Evolutionary conservation across 2,113 vertebrate species (phyloP), one percentile per base, ranked within the genome.

Genomic region (Phylloscopus whistleri): DNA sequence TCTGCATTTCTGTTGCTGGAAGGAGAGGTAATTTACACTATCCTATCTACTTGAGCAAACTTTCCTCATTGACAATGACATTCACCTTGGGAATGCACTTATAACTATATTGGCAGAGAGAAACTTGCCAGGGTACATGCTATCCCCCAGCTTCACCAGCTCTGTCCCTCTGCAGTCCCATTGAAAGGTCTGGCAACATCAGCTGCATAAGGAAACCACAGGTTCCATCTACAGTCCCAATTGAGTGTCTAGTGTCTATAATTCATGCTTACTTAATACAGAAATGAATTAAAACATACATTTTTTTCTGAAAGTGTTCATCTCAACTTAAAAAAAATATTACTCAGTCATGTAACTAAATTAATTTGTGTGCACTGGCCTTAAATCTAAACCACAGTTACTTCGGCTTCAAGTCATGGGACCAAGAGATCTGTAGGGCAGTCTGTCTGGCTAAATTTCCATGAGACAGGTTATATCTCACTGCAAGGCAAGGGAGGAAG

Each of bases 371-470:
- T 77, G 67, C 63, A 94, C 39, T 23, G 31, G 21, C 56, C n/a
- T 90, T 69, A 70, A 55, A 59, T 88, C 52, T 81, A 88, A 94
- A 76, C 39, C 39, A 85, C 51, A 46, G 53, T 93, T 83, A 93
- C 49, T 56, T 88, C 62, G 89, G 81, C 63, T 91, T 97, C 89
- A 88, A 96, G 81, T 93, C 89, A 88, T 41, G 66, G 43, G 28
- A 23, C 33, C 70, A 88, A 94, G 84, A 89, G 85, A 88, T 75
- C 73, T 78, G 31, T 35, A 83, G 92, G 78, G 28, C 7, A 53
- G 24, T 30, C 53, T 30, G 73, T 63, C 74, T 94, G 94, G 85
- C 89, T 95, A 59, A 60, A 66, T 69, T 46, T 96, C 96, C 90
- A 75, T 22, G 31, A 79, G 49, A 88, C 49, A 79, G 78, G 70